Percentiles rank a stretch among this genome's conserved stretches.
Evolutionary conservation across 2,888 invertebrate species (phyloP).

Genomic region (Physocephala rufipes): DNA sequence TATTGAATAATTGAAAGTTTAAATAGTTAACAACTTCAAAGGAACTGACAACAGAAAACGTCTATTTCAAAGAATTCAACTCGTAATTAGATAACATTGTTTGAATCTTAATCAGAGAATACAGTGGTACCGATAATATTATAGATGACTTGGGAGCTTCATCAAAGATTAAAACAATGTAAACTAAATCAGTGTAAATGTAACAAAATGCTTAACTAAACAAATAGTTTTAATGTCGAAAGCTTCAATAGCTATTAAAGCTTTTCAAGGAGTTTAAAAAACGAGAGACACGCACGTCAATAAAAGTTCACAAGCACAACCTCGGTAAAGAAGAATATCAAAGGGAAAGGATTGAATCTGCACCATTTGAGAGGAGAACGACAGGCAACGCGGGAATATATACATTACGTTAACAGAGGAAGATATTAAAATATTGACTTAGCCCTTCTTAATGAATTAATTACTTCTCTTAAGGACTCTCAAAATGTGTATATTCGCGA

Average conservation of each 20-base stretch:
- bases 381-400: too few relatives aligned
- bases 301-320: too few relatives aligned
- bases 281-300: slow-evolving; percentile 1
- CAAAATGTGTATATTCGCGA: slow-evolving; percentile 6
- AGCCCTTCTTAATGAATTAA: neutral
- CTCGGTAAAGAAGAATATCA: too few relatives aligned
- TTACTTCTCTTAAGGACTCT: slow-evolving; percentile 6
- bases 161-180: slow-evolving; percentile 27
- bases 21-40: too few relatives aligned
- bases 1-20: too few relatives aligned
- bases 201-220: slow-evolving; percentile 25
- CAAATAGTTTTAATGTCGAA: neutral
- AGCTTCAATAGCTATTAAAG: neutral
- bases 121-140: too few relatives aligned
- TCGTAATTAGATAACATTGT: too few relatives aligned
- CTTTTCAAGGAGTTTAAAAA: slow-evolving; percentile 2
- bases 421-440: slow-evolving; percentile 21
- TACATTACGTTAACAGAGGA: neutral
- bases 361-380: too few relatives aligned
- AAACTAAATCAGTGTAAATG: slow-evolving; percentile 4
- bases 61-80: too few relatives aligned
- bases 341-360: too few relatives aligned
- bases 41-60: too few relatives aligned
- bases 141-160: neutral
- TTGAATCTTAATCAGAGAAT: too few relatives aligned